Evolutionary conservation across 2,888 invertebrate species (phyloP).

Genomic region (Ischnura elegans): DNA sequence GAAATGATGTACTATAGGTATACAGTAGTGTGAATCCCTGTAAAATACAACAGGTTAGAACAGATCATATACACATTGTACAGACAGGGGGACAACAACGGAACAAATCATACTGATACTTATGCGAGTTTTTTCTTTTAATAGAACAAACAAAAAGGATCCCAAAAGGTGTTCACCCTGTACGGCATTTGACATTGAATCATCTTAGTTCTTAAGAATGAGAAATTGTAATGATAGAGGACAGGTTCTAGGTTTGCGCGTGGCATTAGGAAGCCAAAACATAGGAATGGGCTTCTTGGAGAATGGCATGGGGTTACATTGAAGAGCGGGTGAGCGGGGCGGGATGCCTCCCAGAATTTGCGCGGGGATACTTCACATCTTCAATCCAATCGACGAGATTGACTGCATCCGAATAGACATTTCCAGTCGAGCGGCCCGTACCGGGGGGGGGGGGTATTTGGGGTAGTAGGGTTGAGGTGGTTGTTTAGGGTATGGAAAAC

Average conservation of each 20-base stretch:
- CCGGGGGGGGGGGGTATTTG: neutral
- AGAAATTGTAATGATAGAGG: neutral
- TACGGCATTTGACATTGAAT: no score
- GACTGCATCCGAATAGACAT: slow-evolving; percentile 63
- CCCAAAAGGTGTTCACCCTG: no score
- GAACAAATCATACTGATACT: no score
- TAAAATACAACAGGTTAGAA: no score
- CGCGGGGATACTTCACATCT: slow-evolving; percentile 24
- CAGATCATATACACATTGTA: no score
- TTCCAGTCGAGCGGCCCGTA: slow-evolving; percentile 28
- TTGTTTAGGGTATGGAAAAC: no score
- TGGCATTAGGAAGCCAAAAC: neutral
- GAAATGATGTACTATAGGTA: no score
- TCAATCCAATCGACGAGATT: slow-evolving; percentile 60
- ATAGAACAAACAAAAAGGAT: no score
- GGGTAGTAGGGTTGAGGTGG: neutral
- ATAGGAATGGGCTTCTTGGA: neutral
- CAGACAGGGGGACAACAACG: no score
- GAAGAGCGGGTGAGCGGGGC: neutral
- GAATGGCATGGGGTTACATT: neutral
- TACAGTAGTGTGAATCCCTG: no score
- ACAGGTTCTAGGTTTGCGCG: neutral
- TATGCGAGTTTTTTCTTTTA: no score
- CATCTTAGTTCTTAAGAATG: no score
- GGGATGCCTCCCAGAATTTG: neutral